phyloP scores from a whole-genome alignment of 1,140 invertebrate genomes.

The Cherax quadricarinatus region DNA sequence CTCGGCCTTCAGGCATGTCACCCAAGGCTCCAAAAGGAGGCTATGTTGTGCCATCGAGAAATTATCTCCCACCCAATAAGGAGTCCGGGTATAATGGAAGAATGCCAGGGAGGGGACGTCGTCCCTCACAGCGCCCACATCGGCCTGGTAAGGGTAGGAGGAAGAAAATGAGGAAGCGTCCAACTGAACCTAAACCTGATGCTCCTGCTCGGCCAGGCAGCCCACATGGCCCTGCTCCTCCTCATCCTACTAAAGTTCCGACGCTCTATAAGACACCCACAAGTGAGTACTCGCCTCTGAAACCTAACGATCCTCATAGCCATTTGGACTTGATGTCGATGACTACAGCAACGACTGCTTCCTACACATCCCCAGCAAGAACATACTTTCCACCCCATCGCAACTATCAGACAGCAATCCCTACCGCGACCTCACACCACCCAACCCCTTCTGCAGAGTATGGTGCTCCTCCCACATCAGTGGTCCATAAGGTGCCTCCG shows the following conservation, averaged over 20 bases:
- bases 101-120: background rate
- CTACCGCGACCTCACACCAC: background rate
- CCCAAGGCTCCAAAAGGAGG: background rate
- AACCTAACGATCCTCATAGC: background rate
- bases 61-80: conserved; percentile 44
- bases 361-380: conserved; percentile 6
- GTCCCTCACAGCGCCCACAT: background rate
- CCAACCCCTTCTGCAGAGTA: conserved; percentile 9
- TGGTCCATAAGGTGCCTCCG: conserved; percentile 9
- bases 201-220: too few species aligned
- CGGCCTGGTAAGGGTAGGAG: background rate
- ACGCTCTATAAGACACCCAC: background rate
- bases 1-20: background rate
- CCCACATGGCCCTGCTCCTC: background rate
- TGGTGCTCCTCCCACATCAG: background rate
- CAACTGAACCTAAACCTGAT: background rate
- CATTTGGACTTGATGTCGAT: conserved; percentile 3
- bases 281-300: conserved; percentile 35
- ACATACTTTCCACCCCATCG: conserved; percentile 35
- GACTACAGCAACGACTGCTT: background rate
- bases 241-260: background rate
- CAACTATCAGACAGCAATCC: conserved; percentile 4
- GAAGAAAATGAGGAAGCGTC: conserved; percentile 19
- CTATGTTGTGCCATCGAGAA: conserved; percentile 19
- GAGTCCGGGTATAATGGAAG: conserved; percentile 4